Percentiles rank a stretch among this genome's conserved stretches.
These are phyloP conservation scores for Paedocypris micromegethes DNA, from an alignment of 2,797 vertebrate genomes.

Conservation along the genomic window DNA sequence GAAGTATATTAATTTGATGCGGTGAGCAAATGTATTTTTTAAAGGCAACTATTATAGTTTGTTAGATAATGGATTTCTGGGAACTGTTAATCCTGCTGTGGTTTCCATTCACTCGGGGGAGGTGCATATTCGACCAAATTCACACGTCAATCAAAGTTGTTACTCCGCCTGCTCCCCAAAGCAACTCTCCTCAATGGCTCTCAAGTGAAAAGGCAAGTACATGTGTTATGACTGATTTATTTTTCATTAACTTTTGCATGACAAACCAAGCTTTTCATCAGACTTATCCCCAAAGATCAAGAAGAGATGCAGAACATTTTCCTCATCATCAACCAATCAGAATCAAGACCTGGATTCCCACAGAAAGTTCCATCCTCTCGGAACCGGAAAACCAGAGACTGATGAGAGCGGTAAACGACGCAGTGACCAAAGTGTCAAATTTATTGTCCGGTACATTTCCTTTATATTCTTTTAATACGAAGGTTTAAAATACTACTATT, in stretches of 20 bases:
- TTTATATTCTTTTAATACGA: too few species aligned
- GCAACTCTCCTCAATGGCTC: constrained; percentile 11
- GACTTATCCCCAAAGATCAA: constrained; percentile 11
- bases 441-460: constrained; percentile 47
- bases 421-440: constrained; percentile 56
- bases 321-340: constrained; percentile 64
- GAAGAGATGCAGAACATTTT: neutral
- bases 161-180: constrained; percentile 29
- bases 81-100: constrained; percentile 47
- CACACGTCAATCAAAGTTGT: constrained; percentile 57
- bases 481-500: too few species aligned
- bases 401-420: constrained; percentile 60
- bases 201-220: neutral
- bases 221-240: too few species aligned
- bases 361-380: constrained; percentile 50
- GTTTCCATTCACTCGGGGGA: constrained; percentile 48
- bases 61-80: constrained; percentile 14
- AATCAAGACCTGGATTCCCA: constrained; percentile 63
- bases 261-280: neutral
- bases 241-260: neutral
- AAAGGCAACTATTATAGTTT: neutral
- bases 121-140: constrained; percentile 67
- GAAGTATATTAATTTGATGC: too few species aligned
- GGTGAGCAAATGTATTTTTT: too few species aligned
- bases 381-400: constrained; percentile 51